Evolutionary conservation across 2,888 invertebrate species (phyloP).

Genomic region (Molorchus minor): DNA sequence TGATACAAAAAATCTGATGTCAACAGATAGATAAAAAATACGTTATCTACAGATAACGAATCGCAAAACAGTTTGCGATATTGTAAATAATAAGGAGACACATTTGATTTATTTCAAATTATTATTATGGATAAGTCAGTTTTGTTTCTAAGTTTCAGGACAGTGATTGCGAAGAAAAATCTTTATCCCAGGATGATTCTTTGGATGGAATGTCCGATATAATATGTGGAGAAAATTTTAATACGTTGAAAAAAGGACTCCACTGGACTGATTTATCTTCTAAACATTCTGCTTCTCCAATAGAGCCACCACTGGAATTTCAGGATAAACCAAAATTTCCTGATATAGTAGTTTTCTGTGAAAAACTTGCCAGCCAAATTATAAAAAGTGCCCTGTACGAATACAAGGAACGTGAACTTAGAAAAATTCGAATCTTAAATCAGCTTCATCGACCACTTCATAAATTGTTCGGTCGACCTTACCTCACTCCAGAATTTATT

Average conservation of each 20-base stretch:
- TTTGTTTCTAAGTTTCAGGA: conserved; percentile 75
- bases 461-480: conserved; percentile 53
- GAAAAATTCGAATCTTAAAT: conserved; percentile 36
- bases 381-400: conserved; percentile 65
- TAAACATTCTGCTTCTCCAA: conserved; percentile 71
- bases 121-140: too few relatives aligned
- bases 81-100: too few relatives aligned
- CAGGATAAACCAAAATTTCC: conserved; percentile 69
- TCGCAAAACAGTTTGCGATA: too few relatives aligned
- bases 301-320: conserved; percentile 87
- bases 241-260: conserved; percentile 83
- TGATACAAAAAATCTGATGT: too few relatives aligned
- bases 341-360: conserved; percentile 62
- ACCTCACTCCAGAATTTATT: conserved; percentile 68
- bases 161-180: conserved; percentile 83
- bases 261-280: conserved; percentile 64
- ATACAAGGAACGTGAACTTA: conserved; percentile 56
- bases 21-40: too few relatives aligned
- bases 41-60: too few relatives aligned
- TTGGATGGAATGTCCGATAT: conserved; percentile 78
- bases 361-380: conserved; percentile 62
- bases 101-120: too few relatives aligned
- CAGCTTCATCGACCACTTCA: conserved; percentile 42
- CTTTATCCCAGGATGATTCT: conserved; percentile 81
- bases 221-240: conserved; percentile 84